A percentile compares a stretch with the other conserved stretches of the same genome.
phyloP scores from a whole-genome alignment of 2,113 vertebrate genomes.

The Vombatus ursinus region DNA sequence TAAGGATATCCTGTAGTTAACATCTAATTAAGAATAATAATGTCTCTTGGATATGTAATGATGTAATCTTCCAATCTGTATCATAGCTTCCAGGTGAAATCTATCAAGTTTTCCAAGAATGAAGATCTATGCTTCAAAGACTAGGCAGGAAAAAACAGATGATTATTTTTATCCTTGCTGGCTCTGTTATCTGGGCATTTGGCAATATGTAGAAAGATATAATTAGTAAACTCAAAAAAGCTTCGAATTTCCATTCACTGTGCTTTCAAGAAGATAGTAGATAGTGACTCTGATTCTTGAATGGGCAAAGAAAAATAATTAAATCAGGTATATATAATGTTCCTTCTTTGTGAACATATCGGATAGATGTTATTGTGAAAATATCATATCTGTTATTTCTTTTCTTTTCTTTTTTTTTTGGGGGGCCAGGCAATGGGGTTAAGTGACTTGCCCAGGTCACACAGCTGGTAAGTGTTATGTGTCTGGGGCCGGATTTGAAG shows the following conservation, averaged over 20 bases:
- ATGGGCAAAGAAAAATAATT: not conserved
- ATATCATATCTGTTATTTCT: not conserved
- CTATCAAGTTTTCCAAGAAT: not conserved
- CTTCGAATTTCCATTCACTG: not conserved
- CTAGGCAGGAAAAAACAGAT: not conserved
- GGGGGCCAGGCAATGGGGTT: too few relatives aligned
- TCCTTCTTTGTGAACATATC: not conserved
- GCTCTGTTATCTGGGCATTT: not conserved
- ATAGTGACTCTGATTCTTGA: not conserved
- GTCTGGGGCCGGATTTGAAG: too few relatives aligned
- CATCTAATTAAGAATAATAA: not conserved
- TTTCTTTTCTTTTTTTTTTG: not conserved
- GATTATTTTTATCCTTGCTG: not conserved
- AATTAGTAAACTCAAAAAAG: not conserved
- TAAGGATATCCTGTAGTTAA: not conserved
- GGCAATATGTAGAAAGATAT: not conserved
- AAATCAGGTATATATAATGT: not conserved
- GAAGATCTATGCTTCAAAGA: not conserved
- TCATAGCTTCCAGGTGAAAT: not conserved
- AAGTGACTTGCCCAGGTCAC: too few relatives aligned
- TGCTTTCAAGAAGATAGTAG: not conserved
- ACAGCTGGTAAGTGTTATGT: too few relatives aligned
- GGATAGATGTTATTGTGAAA: conserved; percentile 13
- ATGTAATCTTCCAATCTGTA: not conserved
- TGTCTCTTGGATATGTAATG: conserved; percentile 31